Base-by-base conservation (phyloP, 2,113 vertebrate genomes). In the Salminus brasiliensis region DNA sequence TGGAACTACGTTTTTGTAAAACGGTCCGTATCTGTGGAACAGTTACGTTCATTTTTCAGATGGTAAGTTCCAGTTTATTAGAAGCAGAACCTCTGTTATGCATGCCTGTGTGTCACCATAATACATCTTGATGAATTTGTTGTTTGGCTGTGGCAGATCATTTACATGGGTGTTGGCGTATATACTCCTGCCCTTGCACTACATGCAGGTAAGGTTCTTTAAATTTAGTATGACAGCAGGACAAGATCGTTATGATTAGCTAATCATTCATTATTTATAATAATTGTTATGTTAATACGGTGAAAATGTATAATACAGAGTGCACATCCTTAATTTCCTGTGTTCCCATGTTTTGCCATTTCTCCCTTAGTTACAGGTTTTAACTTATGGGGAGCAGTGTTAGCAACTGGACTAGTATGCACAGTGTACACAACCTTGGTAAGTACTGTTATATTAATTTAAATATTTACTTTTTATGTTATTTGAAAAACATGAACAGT, bases 1-100 rank as follows among this genome's bases (percentile, higher is more conserved):
- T 99, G 81, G 96, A 98, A 71, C 92, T 98, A 63, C 95, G 97
- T n/a, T 99, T 99, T 90, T 96, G 90, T 87, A 98, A 96, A 92
- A 85, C 90, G 0, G 95, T 97, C 55, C 89, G 97, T 0, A 3
- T 98, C 39, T 95, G 95, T 0, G 97, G 96, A 21, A 99, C 97
- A 0, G 0, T 95, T 84, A 96, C 96, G 59, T 99, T 98, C 89
- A 98, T 99, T 87, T 97, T 97, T 91, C 97, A 98, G 73, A 98
- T 95, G 95, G 97, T 96, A 85, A 88, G 95, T 80, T 23, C 18
- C 57, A 25, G 23, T 29, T 6, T 23, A 63, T 4, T 47, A 27
- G 1, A 47, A 55, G 21, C 30, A 21, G 21, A 10, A 41, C 34
- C 36, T 9, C n/a, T 21, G 59, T 11, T 0, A 79, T 10, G 18